Evolutionary conservation across 1,140 invertebrate genomes (phyloP), one percentile per base, ranked within the genome.

Genomic region (Notospermus geniculatus): DNA sequence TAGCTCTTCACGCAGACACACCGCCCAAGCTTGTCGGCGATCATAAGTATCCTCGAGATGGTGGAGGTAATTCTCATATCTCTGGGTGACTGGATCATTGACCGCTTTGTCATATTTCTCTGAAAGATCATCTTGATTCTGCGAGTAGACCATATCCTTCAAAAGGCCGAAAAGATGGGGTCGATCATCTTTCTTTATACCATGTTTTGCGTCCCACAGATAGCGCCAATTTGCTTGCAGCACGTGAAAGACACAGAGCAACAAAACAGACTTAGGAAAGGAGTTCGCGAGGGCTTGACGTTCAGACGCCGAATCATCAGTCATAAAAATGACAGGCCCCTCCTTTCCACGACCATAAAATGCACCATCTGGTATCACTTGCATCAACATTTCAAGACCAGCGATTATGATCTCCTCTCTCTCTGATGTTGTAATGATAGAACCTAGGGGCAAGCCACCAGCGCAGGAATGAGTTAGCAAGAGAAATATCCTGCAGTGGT

Each of bases 401-500:
- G 39, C 56, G 30, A 17, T 57, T 15, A 17, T 45, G 56, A 25
- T 66, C 54, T 61, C 59, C 56, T 62, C 17, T 7, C 54, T 23
- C 23, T 61, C 59, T 7, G 60, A 61, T 25, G 59, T 63, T 11
- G 57, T 63, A 5, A 60, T n/a, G 9, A 61, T 5, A 23, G 19
- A 5, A 19, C 7, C 59, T 4, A 63, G n/a, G 17, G 57, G 59
- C 22, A 61, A 39, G 7, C 56, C 60, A 19, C 57, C 60, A 19
- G 27, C 32, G 9, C 19, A 29, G 39, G n/a, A 23, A 61, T 61
- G 60, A 19, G 57, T 60, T n/a, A 61, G 30, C 9, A 60, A 27
- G 17, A 63, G n/a, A 61, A 61, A 64, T 17, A 65, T 41, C 19
- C 62, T 32, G 28, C 50, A 65, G 39, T 66, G 27, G 62, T 32